Percentiles rank a stretch among this genome's conserved stretches.
Evolutionary conservation across 2,888 invertebrate species (phyloP).

Genomic region (Chorisops tibialis): DNA sequence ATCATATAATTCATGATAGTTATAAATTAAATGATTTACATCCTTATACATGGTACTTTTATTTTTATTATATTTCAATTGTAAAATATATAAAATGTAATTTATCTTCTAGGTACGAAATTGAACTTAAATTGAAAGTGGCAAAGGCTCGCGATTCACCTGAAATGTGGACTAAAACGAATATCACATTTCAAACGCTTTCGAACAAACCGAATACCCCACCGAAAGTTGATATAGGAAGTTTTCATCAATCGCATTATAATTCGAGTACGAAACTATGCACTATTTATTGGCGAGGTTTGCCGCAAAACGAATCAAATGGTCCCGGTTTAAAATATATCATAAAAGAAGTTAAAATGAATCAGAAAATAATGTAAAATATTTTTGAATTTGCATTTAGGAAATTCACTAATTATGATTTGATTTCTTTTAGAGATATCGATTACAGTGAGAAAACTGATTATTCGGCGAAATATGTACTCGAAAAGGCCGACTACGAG

Average conservation of each 20-base stretch:
- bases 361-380: slow-evolving; percentile 40
- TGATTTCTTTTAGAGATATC: neutral
- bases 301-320: slow-evolving; percentile 65
- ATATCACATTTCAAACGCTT: slow-evolving; percentile 60
- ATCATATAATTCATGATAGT: too few species aligned
- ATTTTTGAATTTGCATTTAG: neutral
- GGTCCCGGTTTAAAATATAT: slow-evolving; percentile 71
- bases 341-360: slow-evolving; percentile 50
- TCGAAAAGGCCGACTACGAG: slow-evolving; percentile 25
- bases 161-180: slow-evolving; percentile 68
- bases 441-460: neutral
- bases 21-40: too few species aligned
- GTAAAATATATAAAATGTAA: neutral
- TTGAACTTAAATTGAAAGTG: slow-evolving; percentile 61
- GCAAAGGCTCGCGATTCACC: slow-evolving; percentile 54
- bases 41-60: too few species aligned
- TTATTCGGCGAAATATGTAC: slow-evolving; percentile 26
- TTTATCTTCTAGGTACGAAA: slow-evolving; percentile 33
- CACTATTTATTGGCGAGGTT: slow-evolving; percentile 76
- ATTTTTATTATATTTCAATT: neutral
- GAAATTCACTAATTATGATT: neutral
- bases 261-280: slow-evolving; percentile 50
- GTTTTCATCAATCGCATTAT: slow-evolving; percentile 64
- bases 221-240: slow-evolving; percentile 69
- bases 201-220: slow-evolving; percentile 59